Conservation (phyloP, 2,797 vertebrate species). For the Coregonus suidteri region DNA sequence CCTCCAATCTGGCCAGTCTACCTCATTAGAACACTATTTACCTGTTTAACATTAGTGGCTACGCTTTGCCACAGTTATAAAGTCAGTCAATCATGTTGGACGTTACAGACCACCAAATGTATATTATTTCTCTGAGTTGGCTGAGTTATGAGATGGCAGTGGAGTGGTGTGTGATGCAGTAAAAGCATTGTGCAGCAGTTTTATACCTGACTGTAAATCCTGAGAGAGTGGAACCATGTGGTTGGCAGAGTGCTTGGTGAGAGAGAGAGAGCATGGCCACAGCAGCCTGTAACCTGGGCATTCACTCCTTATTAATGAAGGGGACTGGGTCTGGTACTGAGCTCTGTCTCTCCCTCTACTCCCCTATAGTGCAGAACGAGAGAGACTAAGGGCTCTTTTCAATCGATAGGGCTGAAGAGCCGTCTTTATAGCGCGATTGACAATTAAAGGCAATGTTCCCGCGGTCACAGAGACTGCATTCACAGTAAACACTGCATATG, state of each 20-base stretch:
- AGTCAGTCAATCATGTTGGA: slow-evolving; percentile 59
- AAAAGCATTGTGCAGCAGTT: slow-evolving; percentile 32
- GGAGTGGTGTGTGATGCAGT: slow-evolving; percentile 38
- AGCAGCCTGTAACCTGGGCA: slow-evolving; percentile 28
- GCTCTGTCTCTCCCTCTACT: neutral
- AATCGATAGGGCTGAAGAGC: no score
- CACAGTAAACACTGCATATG: no score
- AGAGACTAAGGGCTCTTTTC: no score
- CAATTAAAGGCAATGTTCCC: no score
- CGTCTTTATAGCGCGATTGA: no score
- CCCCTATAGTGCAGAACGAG: no score
- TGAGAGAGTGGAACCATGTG: slow-evolving; percentile 60
- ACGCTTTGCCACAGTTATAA: slow-evolving; percentile 58
- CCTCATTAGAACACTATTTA: slow-evolving; percentile 74
- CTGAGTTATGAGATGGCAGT: slow-evolving; percentile 40
- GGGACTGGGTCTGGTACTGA: neutral
- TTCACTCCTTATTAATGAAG: slow-evolving; percentile 16
- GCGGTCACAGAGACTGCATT: no score
- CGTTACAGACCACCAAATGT: slow-evolving; percentile 61
- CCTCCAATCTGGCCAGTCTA: slow-evolving; percentile 60
- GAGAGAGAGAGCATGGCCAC: slow-evolving; percentile 1
- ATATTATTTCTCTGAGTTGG: slow-evolving; percentile 51
- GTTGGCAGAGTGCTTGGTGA: slow-evolving; percentile 6
- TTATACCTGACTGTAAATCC: slow-evolving; percentile 49
- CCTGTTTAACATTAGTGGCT: slow-evolving; percentile 54